Percentiles rank a stretch among this genome's conserved stretches.
Evolutionary conservation across 2,888 invertebrate species (phyloP).

Genomic region (Hylaea fasciaria): DNA sequence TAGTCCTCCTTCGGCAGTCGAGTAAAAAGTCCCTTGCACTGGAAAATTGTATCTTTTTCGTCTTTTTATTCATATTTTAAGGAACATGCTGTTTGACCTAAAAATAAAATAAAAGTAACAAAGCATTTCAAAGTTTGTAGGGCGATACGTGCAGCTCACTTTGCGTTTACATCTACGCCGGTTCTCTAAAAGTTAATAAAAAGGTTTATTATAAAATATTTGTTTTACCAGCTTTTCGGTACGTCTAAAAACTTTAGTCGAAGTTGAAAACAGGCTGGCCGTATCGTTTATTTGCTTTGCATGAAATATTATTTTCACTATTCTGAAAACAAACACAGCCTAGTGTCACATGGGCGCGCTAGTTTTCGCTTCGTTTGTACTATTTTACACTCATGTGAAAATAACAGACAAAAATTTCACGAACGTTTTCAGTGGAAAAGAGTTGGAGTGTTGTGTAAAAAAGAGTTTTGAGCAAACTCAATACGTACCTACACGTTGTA

Average conservation of each 20-base stretch:
- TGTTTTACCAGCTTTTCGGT: conserved; percentile 32
- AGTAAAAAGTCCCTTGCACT: no score
- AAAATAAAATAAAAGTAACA: no score
- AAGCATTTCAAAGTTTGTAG: not conserved
- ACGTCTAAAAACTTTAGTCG: conserved; percentile 23
- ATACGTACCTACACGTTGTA: no score
- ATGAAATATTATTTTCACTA: conserved; percentile 52
- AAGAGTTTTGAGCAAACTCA: no score
- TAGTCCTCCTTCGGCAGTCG: no score
- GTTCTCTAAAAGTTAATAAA: conserved; percentile 29
- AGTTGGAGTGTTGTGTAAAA: not conserved
- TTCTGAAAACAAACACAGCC: conserved; percentile 47
- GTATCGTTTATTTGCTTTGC: conserved; percentile 48
- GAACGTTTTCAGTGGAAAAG: conserved; percentile 11
- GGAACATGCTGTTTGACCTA: no score
- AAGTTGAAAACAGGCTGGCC: conserved; percentile 43
- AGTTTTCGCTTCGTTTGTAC: conserved; percentile 40
- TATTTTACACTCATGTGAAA: conserved; percentile 29
- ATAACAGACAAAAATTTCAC: conserved; percentile 16
- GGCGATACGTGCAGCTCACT: not conserved
- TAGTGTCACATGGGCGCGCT: conserved; percentile 40
- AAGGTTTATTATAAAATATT: conserved; percentile 40
- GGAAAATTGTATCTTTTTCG: no score
- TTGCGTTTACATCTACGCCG: conserved; percentile 9
- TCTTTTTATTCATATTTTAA: no score